phyloP scores from a whole-genome alignment of 23 tunicate species.

The Clavelina lepadiformis region DNA sequence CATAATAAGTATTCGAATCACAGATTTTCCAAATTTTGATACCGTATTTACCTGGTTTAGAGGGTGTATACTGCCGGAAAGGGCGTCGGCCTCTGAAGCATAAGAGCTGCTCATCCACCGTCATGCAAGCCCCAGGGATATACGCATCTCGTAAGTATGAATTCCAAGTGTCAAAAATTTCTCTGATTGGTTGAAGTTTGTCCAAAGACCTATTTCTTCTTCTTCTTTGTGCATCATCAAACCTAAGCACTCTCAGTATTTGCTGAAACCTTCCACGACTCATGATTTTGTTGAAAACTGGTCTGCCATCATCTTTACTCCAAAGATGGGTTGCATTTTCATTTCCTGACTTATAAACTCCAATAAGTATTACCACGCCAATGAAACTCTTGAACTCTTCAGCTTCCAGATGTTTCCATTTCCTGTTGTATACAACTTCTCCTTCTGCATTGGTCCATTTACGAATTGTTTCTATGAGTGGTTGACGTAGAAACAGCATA shows the following conservation, averaged over 20 bases:
- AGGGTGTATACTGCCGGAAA: conserved; percentile 15
- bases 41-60: conserved; percentile 19
- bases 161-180: conserved; percentile 15
- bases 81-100: conserved; percentile 27
- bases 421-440: background rate
- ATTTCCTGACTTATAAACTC: conserved; percentile 15
- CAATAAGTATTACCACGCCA: conserved; percentile 23
- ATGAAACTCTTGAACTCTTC: conserved; percentile 11
- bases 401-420: background rate
- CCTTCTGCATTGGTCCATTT: conserved; percentile 17
- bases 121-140: conserved; percentile 21
- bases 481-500: background rate
- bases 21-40: conserved; percentile 32
- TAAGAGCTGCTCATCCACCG: conserved; percentile 15
- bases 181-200: conserved; percentile 29
- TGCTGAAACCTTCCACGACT: conserved; percentile 17
- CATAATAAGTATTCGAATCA: conserved; percentile 19
- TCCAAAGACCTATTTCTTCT: conserved; percentile 23
- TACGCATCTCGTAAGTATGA: conserved; percentile 25
- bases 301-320: conserved; percentile 23
- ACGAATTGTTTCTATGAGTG: conserved; percentile 9
- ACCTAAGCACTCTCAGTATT: conserved; percentile 22
- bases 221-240: conserved; percentile 23
- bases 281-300: conserved; percentile 23
- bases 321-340: conserved; percentile 29